Base-by-base conservation (phyloP, 2,888 invertebrate species). In the Crepidodera aurea region DNA sequence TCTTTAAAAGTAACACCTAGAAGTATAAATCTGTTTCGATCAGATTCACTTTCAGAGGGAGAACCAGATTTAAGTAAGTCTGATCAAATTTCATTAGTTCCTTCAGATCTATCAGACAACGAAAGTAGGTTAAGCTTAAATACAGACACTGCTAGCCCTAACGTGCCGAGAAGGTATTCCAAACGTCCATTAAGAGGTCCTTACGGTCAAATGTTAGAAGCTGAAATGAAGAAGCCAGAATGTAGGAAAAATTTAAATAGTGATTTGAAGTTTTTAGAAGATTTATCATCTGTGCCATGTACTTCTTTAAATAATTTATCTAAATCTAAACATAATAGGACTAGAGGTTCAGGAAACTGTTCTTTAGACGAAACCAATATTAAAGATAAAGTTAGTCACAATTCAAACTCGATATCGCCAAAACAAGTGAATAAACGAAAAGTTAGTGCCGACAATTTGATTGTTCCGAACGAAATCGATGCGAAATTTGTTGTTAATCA, bases 161-260 rank as follows among this genome's bases (percentile, higher is more conserved):
- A 84, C 68, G 82, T 85, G 68, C 84, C 85, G 6, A 83, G 87
- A 71, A 85, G 91, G 29, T 92, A 89, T 72, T 90, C 91, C 15
- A 94, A 91, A 75, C 83, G 90, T 16, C 90, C 91, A 0, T 80
- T 91, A 5, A 84, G 91, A 12, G 91, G 91, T 1, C 91, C 91
- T 0, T 91, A 91, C 71, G 90, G 90, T 0, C 90, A 91, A 77
- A 91, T 91, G 91, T 80, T 91, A 19, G 91, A 91, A 75, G 90
- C 90, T 0, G 91, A 91, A 81, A 90, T 91, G 88, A 90, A 90
- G 64, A 90, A 90, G 74, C 88, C 89, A 0, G 86, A 86, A 69
- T 72, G 79, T 6, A 77, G 80, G 25, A 81, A 82, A 64, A 85
- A 85, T 64, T 83, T 85, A 62, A 84, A 83, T 63, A 86, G 84